These are phyloP conservation scores for Melitaea cinxia DNA, from an alignment of 1,140 invertebrate genomes.

Conservation along the genomic window DNA sequence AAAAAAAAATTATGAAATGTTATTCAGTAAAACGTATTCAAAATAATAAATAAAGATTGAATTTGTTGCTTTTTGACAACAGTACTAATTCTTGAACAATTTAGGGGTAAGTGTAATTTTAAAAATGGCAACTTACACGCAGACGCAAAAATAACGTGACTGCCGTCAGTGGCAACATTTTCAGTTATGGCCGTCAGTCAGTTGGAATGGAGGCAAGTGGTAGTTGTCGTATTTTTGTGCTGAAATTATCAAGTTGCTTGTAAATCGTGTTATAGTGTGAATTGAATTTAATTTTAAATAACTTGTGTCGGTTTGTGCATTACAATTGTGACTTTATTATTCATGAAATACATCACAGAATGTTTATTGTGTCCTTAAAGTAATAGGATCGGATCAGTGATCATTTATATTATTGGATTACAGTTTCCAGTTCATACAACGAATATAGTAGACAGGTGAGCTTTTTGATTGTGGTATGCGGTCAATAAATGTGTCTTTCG, in stretches of 20 bases:
- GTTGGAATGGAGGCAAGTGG: conserved; percentile 60
- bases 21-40: no score
- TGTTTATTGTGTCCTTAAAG: conserved; percentile 72
- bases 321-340: conserved; percentile 57
- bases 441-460: conserved; percentile 65
- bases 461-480: conserved; percentile 32
- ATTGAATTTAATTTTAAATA: conserved; percentile 52
- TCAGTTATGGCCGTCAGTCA: conserved; percentile 77
- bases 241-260: conserved; percentile 63
- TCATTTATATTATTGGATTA: conserved; percentile 76
- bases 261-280: conserved; percentile 62
- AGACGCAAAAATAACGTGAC: conserved; percentile 69
- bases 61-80: no score
- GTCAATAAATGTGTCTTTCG: conserved; percentile 33
- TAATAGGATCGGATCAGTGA: conserved; percentile 76
- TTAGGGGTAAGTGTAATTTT: conserved; percentile 19
- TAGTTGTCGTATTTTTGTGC: conserved; percentile 65
- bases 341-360: conserved; percentile 61
- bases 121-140: conserved; percentile 52
- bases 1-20: no score
- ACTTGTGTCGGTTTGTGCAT: conserved; percentile 65
- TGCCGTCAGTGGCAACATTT: conserved; percentile 66
- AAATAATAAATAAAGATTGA: no score
- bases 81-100: no score
- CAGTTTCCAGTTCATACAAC: conserved; percentile 69